Percentiles rank a stretch among this genome's conserved stretches.
These are phyloP conservation scores for Blastobasis lacticolella DNA, from an alignment of 2,888 invertebrate species.

Conservation along the genomic window DNA sequence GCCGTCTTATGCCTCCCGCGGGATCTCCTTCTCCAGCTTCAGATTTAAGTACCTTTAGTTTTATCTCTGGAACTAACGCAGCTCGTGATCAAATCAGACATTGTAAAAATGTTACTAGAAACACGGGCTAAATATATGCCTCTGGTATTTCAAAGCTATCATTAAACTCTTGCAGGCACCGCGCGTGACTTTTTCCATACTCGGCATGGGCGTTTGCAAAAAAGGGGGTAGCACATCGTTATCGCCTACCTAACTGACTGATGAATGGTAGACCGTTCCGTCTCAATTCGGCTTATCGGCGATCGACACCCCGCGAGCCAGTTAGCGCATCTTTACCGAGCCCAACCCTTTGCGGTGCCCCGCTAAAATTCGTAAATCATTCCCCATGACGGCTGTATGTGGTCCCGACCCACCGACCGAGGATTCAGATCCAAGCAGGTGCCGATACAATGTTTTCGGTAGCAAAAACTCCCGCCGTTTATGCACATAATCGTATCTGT, in stretches of 20 bases:
- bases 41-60: no score
- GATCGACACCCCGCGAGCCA: slow-evolving; percentile 63
- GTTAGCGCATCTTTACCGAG: slow-evolving; percentile 52
- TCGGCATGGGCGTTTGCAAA: slow-evolving; percentile 46
- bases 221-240: slow-evolving; percentile 53
- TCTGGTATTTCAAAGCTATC: no score
- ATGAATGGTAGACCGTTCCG: slow-evolving; percentile 64
- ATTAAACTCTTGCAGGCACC: no score
- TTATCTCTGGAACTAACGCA: no score
- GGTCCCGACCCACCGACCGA: slow-evolving; percentile 40
- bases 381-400: slow-evolving; percentile 58
- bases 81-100: no score
- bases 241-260: slow-evolving; percentile 64
- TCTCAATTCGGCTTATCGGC: slow-evolving; percentile 69
- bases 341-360: slow-evolving; percentile 28
- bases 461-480: slow-evolving; percentile 45
- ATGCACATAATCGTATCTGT: slow-evolving; percentile 39
- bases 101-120: no score
- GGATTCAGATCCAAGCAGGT: slow-evolving; percentile 47
- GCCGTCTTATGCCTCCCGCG: no score
- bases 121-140: no score
- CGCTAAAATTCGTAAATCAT: slow-evolving; percentile 53
- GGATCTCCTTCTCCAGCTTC: no score
- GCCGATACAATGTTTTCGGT: slow-evolving; percentile 44
- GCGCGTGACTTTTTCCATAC: slow-evolving; percentile 49